Evolutionary conservation across 1,140 invertebrate genomes (phyloP), one percentile per base, ranked within the genome.

Genomic region (Anastrepha obliqua): DNA sequence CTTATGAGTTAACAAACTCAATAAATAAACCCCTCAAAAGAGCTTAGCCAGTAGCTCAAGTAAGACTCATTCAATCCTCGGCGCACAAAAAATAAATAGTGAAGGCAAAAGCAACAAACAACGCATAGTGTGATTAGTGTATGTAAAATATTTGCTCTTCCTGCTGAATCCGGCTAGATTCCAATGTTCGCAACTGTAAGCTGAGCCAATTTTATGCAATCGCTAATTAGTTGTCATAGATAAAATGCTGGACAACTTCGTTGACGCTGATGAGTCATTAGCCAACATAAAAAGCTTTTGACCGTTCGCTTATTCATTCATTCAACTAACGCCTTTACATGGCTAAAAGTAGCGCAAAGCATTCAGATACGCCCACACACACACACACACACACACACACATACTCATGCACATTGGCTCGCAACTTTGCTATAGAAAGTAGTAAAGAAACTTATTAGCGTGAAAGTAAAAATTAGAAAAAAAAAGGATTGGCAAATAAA

Each of bases 361-460:
- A 4, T 4, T 47, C n/a, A n/a, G n/a, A n/a, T 17, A 74, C 42
- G 39, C 60, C 11, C 42, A 74, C 42, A 74, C 42, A 44, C 39
- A 44, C 9, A 2, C 39, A 39, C 8, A 42, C 65, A 0, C 2
- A 15, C 7, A 67, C 8, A 2, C 65, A 15, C n/a, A 11, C 7
- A 67, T 39, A 3, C 9, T 8, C 8, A 67, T 20, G 0, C 2
- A 15, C 7, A 67, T 7, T 0, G 20, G 9, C n/a, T n/a, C 13
- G 17, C 39, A 74, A 74, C 29, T 29, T 74, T 47, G 42, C 39
- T 74, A 44, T 11, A 74, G 44, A 74, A 44, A 15, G 42, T 44
- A 42, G 67, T 74, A 74, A 74, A 74, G 39, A 74, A 74, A 74
- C 29, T 74, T 74, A 74, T 74, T 13, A 74, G 15, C 67, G 17